Base-by-base conservation (phyloP, 2,888 invertebrate genomes). In the Ochropleura leucogaster region DNA sequence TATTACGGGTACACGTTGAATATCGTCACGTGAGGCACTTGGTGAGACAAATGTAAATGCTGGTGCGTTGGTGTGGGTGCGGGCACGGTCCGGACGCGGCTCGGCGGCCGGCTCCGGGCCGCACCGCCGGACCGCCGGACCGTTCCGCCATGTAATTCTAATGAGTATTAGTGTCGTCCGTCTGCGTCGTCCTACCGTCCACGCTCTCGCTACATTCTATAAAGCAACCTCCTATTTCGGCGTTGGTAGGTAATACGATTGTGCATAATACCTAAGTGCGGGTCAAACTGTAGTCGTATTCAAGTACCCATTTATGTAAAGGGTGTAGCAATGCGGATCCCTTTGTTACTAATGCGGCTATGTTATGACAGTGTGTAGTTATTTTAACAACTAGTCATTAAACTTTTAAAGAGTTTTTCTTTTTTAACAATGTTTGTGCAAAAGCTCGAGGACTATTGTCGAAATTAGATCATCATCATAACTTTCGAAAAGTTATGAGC, bases 131-230 rank as follows among this genome's bases (percentile, higher is more conserved):
- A 68, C 30, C 63, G 77, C 80, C 81, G 83, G 85, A 89, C 89
- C 92, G 94, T 94, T 94, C 93, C 94, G 94, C 90, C 93, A 95
- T 96, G 96, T 96, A 95, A 96, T 95, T 96, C 95, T 96, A 96
- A 96, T 96, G 96, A 96, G 96, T 95, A 96, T 96, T 96, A 96
- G 94, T 93, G 94, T 93, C 93, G 92, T 93, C 90, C 93, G 91
- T 94, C 93, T 90, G 88, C 90, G 87, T 87, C 84, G 85, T 77
- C 81, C 77, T 83, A 82, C 83, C 85, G 89, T 89, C 90, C 90
- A 88, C 88, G 88, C 88, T 87, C 87, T 84, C 86, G 88, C 84
- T 86, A 87, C 86, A 87, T 89, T 89, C 87, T 88, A 87, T 87
- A 86, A 83, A 89, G 85, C 86, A 87, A 86, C 85, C 89, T 89